phyloP scores from a whole-genome alignment of 2,888 invertebrate species.

The Venusia cambrica region DNA sequence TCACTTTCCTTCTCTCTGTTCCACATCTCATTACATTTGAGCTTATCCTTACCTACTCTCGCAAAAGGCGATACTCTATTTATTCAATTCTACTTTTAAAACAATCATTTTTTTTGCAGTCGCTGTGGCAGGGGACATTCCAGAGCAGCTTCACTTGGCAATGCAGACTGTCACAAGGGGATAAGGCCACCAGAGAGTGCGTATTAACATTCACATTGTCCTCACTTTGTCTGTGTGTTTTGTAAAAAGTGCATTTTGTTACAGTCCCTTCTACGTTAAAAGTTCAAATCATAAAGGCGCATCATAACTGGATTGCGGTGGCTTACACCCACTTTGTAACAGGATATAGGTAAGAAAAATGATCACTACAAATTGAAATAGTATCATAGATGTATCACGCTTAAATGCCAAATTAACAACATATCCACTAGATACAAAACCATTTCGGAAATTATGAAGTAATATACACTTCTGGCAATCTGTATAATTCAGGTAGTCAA shows the following conservation, averaged over 20 bases:
- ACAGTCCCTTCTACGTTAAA: conserved; percentile 85
- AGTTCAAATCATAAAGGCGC: conserved; percentile 96
- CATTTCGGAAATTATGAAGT: no score
- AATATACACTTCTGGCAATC: no score
- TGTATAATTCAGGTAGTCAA: no score
- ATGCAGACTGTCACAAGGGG: conserved; percentile 69
- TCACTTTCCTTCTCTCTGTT: no score
- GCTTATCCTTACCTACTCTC: no score
- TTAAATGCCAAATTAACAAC: no score
- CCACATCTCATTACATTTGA: no score
- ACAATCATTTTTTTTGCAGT: conserved; percentile 47
- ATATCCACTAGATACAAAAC: no score
- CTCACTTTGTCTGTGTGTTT: conserved; percentile 10
- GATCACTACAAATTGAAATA: no score
- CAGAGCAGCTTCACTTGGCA: conserved; percentile 89
- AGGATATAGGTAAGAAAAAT: conserved; percentile 86
- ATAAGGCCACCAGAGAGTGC: conserved; percentile 68
- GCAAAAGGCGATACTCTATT: no score
- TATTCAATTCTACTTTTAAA: no score
- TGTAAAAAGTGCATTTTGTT: conserved; percentile 40
- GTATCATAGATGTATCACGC: no score
- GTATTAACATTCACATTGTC: conserved; percentile 28
- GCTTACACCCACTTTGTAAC: conserved; percentile 98
- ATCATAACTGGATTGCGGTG: conserved; percentile 98
- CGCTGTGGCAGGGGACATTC: conserved; percentile 85